These are phyloP conservation scores for Sitta carolinensis DNA, from an alignment of 2,797 vertebrate genomes.

Conservation along the genomic window DNA sequence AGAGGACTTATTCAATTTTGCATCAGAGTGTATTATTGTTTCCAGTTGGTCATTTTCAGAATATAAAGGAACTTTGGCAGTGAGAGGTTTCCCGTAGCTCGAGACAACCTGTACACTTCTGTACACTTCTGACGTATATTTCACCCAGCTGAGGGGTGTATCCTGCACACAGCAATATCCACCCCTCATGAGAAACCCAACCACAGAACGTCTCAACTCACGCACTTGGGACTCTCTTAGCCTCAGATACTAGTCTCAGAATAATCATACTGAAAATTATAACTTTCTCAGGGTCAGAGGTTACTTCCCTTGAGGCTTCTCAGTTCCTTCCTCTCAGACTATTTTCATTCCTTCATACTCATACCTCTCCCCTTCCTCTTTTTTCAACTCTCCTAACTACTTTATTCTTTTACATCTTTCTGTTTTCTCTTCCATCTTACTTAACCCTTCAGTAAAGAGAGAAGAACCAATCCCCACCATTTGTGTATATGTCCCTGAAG, in stretches of 20 bases:
- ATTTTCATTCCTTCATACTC: not conserved
- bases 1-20: not conserved
- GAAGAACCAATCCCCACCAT: not conserved
- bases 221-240: not conserved
- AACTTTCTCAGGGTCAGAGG: constrained; percentile 15
- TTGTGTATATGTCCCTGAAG: not conserved
- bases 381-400: not conserved
- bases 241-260: not conserved
- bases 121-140: not conserved
- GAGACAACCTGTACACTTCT: not conserved
- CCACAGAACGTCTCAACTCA: not conserved
- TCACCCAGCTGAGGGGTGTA: not conserved
- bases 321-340: constrained; percentile 19
- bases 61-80: not conserved
- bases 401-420: not conserved
- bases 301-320: constrained; percentile 46
- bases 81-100: not conserved
- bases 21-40: not conserved
- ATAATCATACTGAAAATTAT: constrained; percentile 26
- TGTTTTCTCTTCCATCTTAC: not conserved
- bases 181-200: not conserved
- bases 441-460: not conserved
- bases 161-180: not conserved
- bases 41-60: not conserved
- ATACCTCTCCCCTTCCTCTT: not conserved